Percentiles rank a stretch among this genome's conserved stretches.
phyloP scores from a whole-genome alignment of 2,113 vertebrate species.

The Brachypteracias leptosomus region DNA sequence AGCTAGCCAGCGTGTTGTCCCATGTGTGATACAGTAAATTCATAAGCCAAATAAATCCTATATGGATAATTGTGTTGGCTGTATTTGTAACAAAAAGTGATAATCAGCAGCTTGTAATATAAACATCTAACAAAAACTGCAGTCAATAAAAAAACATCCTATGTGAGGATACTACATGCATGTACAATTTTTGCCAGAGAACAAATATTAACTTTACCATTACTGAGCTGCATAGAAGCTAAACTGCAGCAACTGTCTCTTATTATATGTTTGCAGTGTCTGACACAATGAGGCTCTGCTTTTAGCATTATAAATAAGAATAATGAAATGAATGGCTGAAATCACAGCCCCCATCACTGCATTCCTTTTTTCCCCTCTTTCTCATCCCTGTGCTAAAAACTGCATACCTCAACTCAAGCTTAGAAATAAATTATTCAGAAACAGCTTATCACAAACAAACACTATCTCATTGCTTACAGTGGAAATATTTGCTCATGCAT shows the following conservation, averaged over 20 bases:
- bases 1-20: rapidly evolving
- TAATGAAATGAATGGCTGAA: slow-evolving; percentile 37
- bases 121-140: background rate
- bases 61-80: background rate
- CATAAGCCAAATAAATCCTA: background rate
- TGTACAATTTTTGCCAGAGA: background rate
- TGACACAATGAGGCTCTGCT: background rate
- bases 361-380: background rate
- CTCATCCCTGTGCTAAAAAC: background rate
- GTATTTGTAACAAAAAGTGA: background rate
- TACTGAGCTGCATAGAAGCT: background rate
- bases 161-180: background rate
- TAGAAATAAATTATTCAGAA: slow-evolving; percentile 70
- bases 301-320: slow-evolving; percentile 4
- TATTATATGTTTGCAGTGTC: background rate
- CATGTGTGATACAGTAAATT: background rate
- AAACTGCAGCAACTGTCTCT: background rate
- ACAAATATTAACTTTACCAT: background rate
- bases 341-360: background rate
- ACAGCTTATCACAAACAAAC: slow-evolving; percentile 66
- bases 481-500: slow-evolving; percentile 62
- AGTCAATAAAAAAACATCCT: rapidly evolving
- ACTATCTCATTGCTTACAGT: slow-evolving; percentile 50
- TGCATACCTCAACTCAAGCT: slow-evolving; percentile 16
- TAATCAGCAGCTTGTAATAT: background rate